A percentile compares a stretch with the other conserved stretches of the same genome.
Evolutionary conservation across 2,797 vertebrate species (phyloP).

Genomic region (Megaceryle alcyon): DNA sequence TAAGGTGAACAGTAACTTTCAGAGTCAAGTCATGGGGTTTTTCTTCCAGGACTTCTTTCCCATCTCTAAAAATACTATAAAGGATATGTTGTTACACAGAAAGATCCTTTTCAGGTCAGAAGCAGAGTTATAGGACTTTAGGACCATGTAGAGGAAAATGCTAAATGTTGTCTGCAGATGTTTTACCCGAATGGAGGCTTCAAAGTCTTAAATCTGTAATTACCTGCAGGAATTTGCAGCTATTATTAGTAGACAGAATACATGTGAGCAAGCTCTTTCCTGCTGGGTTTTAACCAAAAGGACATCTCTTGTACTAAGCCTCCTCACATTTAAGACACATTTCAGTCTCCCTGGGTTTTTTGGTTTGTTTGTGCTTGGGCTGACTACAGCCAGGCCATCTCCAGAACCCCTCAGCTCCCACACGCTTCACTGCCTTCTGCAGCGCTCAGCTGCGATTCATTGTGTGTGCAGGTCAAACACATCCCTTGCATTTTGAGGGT

Average conservation of each 20-base stretch:
- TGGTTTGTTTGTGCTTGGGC: background rate
- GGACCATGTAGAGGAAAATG: background rate
- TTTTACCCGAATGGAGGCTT: background rate
- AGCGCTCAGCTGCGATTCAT: background rate
- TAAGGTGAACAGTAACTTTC: background rate
- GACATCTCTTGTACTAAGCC: background rate
- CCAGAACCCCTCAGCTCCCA: slow-evolving; percentile 10
- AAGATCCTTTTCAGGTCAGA: background rate
- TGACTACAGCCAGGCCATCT: background rate
- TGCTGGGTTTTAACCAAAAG: background rate
- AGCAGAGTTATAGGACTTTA: background rate
- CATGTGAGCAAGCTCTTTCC: background rate
- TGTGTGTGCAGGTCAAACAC: background rate
- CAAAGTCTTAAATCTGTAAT: background rate
- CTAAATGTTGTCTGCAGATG: background rate
- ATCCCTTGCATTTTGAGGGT: background rate
- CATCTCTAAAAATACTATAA: background rate
- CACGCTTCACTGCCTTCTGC: background rate
- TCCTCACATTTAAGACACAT: background rate
- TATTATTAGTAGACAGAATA: background rate
- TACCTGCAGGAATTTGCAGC: background rate
- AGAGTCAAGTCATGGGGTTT: accelerated
- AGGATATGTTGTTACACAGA: accelerated
- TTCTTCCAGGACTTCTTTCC: background rate
- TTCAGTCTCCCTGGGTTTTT: background rate